Evolutionary conservation across 2,113 vertebrate genomes (phyloP).

Genomic region (Coregonus clupeaformis): DNA sequence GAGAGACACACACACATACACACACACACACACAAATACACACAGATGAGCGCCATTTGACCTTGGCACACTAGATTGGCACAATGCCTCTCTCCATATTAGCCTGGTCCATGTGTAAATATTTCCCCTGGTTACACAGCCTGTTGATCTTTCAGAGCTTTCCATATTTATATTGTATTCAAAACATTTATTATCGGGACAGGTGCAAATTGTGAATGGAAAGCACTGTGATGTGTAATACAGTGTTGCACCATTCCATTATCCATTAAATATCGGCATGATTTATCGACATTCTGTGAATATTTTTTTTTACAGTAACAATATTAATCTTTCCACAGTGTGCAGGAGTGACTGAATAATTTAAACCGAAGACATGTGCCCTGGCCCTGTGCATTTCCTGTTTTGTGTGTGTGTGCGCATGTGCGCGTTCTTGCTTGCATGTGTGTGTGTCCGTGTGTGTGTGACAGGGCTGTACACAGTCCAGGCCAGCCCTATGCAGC

Average conservation of each 20-base stretch:
- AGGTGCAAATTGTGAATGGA: slow-evolving; percentile 36
- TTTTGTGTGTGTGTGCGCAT: neutral
- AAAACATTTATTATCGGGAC: slow-evolving; percentile 35
- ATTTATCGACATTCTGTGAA: neutral
- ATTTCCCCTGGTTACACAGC: slow-evolving; percentile 56
- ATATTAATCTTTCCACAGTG: too few relatives aligned
- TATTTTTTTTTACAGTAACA: too few relatives aligned
- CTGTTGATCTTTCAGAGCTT: slow-evolving; percentile 43
- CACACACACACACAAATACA: neutral
- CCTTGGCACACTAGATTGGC: slow-evolving; percentile 26
- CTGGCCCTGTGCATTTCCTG: neutral
- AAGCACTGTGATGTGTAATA: neutral
- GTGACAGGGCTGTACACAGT: neutral
- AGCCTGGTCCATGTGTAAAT: slow-evolving; percentile 42
- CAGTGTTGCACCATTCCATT: neutral
- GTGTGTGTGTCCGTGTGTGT: neutral
- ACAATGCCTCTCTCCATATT: slow-evolving; percentile 43
- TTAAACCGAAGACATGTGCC: neutral
- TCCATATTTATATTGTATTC: slow-evolving; percentile 54
- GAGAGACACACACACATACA: neutral
- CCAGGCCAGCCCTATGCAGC: neutral
- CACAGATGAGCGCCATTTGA: slow-evolving; percentile 11
- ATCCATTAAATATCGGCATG: neutral
- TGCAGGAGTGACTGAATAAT: neutral
- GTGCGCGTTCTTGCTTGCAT: too few relatives aligned